Conservation (phyloP, 2,888 invertebrate genomes). For the Hemithea aestivaria region DNA sequence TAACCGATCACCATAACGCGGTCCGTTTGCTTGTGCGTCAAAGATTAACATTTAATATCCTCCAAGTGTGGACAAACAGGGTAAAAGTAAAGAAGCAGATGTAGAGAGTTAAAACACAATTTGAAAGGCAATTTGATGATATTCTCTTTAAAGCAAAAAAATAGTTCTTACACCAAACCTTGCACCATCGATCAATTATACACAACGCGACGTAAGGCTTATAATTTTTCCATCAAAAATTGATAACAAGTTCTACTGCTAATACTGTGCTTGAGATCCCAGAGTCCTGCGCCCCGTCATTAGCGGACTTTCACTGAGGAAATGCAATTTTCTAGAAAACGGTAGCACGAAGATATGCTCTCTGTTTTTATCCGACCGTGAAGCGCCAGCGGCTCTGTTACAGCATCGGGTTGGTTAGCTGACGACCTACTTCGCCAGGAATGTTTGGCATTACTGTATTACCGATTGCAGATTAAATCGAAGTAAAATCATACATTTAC, state of each 20-base stretch:
- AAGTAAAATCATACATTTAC: no score
- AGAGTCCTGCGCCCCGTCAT: conserved; percentile 66
- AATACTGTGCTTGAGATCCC: conserved; percentile 23
- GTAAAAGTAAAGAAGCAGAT: no score
- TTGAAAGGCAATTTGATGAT: no score
- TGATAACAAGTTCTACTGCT: not conserved
- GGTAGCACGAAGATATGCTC: conserved; percentile 68
- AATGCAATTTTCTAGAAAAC: conserved; percentile 77
- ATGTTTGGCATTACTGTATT: conserved; percentile 39
- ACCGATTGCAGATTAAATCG: not conserved
- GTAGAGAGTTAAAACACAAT: no score
- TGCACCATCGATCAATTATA: no score
- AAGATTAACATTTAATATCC: no score
- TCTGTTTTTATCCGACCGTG: conserved; percentile 70
- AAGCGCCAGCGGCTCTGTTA: conserved; percentile 58
- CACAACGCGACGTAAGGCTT: not conserved
- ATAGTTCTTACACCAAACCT: no score
- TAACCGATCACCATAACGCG: no score
- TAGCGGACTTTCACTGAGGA: conserved; percentile 72
- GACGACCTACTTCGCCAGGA: conserved; percentile 52
- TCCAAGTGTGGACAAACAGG: no score
- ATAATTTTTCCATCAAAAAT: conserved; percentile 1
- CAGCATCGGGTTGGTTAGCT: conserved; percentile 58
- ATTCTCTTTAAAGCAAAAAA: no score
- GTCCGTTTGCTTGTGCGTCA: no score